Conservation (phyloP, 92 coral and sea anemone species). For the Heteractis magnifica region DNA sequence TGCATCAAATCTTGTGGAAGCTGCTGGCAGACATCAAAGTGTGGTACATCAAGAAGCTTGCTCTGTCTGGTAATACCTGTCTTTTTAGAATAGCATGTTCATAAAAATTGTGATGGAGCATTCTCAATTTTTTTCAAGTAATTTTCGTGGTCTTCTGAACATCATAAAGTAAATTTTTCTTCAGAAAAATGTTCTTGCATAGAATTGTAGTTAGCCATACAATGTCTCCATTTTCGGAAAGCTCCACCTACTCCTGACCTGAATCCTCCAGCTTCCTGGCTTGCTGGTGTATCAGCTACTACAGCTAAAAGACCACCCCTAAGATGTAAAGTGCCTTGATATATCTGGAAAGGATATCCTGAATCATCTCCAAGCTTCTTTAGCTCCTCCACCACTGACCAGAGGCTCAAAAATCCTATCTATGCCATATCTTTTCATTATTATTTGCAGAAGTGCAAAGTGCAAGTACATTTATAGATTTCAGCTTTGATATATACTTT, state of each 20-base stretch:
- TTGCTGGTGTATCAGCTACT: constrained; percentile 18
- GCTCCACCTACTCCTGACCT: not conserved
- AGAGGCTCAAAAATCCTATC: not conserved
- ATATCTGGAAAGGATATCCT: not conserved
- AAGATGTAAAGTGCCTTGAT: constrained; percentile 2
- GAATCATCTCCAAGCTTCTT: constrained; percentile 11
- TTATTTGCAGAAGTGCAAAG: not conserved
- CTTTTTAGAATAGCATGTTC: constrained; percentile 39
- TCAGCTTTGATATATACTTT: constrained; percentile 2
- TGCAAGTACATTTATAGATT: not conserved
- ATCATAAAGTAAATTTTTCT: constrained; percentile 29
- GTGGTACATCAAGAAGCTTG: constrained; percentile 43
- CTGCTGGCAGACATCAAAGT: constrained; percentile 51
- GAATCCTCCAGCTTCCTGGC: constrained; percentile 13
- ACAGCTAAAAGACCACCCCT: constrained; percentile 7
- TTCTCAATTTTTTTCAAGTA: constrained; percentile 24
- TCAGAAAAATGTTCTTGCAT: constrained; percentile 33
- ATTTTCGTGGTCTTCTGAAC: constrained; percentile 15
- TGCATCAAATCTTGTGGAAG: constrained; percentile 53
- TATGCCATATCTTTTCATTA: constrained; percentile 13
- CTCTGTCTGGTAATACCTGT: constrained; percentile 41
- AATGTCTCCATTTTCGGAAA: constrained; percentile 25
- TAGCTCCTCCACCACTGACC: not conserved
- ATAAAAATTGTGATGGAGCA: constrained; percentile 21
- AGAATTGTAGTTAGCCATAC: constrained; percentile 27